These are phyloP conservation scores for Tapera naevia DNA, from an alignment of 2,797 vertebrate species.

Conservation along the genomic window DNA sequence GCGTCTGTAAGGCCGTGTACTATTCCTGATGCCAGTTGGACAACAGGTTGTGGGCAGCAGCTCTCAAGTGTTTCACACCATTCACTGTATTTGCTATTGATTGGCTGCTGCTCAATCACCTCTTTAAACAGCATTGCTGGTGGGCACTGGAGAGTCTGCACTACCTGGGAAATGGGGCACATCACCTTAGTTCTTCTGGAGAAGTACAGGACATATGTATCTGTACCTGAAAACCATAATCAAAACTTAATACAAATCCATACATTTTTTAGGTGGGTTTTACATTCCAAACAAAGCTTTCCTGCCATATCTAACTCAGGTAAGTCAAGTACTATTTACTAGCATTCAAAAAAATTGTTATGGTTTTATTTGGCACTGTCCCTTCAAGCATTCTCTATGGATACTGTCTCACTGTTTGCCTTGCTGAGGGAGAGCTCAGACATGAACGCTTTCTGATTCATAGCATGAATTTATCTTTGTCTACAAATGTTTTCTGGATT, in stretches of 20 bases:
- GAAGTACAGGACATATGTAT: neutral
- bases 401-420: neutral
- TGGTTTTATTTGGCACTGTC: neutral
- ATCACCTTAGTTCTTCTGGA: fast-evolving
- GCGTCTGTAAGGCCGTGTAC: fast-evolving
- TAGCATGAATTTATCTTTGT: neutral
- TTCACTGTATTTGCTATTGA: neutral
- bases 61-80: neutral
- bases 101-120: neutral
- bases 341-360: neutral
- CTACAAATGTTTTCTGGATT: neutral
- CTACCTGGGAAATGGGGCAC: neutral
- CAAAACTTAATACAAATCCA: neutral
- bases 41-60: neutral
- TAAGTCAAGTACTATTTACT: neutral
- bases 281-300: neutral
- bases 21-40: neutral
- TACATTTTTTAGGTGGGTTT: neutral
- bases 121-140: neutral
- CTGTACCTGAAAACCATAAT: neutral
- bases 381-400: neutral
- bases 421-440: neutral
- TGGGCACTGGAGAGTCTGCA: neutral
- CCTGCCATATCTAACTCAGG: neutral
- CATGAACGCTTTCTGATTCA: fast-evolving